Conservation (phyloP, 2,113 vertebrate species). For the Murina feae region DNA sequence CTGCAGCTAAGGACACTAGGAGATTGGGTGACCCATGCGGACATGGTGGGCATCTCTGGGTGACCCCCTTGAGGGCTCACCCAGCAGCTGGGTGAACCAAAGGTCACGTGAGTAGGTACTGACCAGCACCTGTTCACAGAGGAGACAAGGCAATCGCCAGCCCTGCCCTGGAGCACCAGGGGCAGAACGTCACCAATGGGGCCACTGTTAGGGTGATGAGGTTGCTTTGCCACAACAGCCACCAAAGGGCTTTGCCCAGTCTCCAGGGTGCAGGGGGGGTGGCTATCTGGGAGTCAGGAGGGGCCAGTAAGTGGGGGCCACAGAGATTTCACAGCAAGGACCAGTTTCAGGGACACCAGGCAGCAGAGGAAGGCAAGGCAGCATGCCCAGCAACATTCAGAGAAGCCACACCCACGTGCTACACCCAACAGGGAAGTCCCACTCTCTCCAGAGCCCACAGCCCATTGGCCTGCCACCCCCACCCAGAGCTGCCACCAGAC, state of each 20-base stretch:
- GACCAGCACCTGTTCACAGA: not conserved
- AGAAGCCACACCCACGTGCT: not conserved
- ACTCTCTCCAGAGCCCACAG: not conserved
- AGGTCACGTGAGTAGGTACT: too few species aligned
- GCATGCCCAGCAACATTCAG: not conserved
- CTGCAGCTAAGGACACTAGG: not conserved
- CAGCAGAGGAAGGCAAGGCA: not conserved
- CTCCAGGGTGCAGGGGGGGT: too few species aligned
- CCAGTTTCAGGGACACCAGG: not conserved
- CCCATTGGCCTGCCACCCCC: not conserved
- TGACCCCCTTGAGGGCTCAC: not conserved
- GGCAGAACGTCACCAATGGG: too few species aligned
- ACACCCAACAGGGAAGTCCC: not conserved
- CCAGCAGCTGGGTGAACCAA: not conserved
- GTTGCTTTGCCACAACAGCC: too few species aligned
- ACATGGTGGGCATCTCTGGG: accelerated
- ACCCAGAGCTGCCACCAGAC: not conserved
- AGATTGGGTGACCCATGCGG: not conserved
- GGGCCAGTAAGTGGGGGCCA: too few species aligned
- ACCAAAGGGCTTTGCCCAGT: too few species aligned
- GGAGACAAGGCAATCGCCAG: not conserved
- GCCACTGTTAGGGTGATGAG: too few species aligned
- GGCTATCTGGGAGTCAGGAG: too few species aligned
- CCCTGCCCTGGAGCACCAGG: not conserved
- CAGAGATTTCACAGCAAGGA: not conserved